These are phyloP conservation scores for Clarias macrocephalus DNA, from an alignment of 2,113 vertebrate species.

Conservation along the genomic window DNA sequence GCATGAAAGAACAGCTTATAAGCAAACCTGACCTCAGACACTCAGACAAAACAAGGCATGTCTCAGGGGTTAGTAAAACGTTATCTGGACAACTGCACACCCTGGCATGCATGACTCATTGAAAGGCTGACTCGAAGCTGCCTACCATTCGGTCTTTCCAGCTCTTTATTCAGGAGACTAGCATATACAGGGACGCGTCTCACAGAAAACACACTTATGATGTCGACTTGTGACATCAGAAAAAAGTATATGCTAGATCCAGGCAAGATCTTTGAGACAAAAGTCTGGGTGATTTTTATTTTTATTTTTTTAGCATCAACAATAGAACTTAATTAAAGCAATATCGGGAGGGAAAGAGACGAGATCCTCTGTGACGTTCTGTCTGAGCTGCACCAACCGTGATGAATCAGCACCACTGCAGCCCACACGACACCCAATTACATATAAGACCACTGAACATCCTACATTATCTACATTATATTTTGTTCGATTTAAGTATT, in stretches of 20 bases:
- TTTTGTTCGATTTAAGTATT: neutral
- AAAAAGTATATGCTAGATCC: neutral
- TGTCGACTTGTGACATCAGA: neutral
- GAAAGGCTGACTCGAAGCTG: constrained; percentile 30
- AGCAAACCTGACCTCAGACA: constrained; percentile 26
- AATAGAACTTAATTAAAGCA: neutral
- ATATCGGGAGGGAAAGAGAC: neutral
- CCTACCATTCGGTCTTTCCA: neutral
- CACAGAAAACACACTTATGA: neutral
- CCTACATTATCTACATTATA: neutral
- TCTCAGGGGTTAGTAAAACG: neutral
- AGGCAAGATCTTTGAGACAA: neutral
- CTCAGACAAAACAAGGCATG: constrained; percentile 27
- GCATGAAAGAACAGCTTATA: neutral
- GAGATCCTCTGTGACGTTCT: constrained; percentile 38
- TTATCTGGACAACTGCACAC: constrained; percentile 26
- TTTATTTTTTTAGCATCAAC: neutral
- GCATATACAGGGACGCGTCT: neutral
- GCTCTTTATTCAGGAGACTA: constrained; percentile 22
- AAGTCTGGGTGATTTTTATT: neutral
- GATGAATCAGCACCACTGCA: constrained; percentile 9
- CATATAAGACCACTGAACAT: neutral
- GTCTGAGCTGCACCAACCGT: constrained; percentile 5
- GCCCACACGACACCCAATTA: neutral
- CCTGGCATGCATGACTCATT: constrained; percentile 38